Conservation (phyloP, 2,113 vertebrate genomes). For the Rhinogobius similis region DNA sequence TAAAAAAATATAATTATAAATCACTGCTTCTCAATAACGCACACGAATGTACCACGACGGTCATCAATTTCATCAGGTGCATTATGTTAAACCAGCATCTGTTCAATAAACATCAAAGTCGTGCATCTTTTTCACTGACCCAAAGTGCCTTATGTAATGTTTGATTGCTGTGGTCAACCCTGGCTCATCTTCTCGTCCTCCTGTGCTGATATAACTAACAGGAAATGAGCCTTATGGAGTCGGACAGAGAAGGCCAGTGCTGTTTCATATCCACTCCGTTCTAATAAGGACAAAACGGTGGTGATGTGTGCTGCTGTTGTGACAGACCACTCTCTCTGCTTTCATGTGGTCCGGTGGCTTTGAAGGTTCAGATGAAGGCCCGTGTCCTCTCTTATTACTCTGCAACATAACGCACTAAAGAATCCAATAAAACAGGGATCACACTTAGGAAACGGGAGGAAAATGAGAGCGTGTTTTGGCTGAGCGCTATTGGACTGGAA, state of each 20-base stretch:
- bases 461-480: slow-evolving; percentile 44
- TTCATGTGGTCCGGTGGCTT: slow-evolving; percentile 59
- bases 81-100: too few relatives aligned
- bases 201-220: slow-evolving; percentile 52
- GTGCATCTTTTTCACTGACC: slow-evolving; percentile 25
- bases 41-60: too few relatives aligned
- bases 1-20: too few relatives aligned
- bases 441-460: slow-evolving; percentile 33
- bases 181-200: slow-evolving; percentile 49
- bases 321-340: slow-evolving; percentile 30
- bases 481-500: not conserved
- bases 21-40: too few relatives aligned
- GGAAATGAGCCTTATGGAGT: slow-evolving; percentile 63
- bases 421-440: slow-evolving; percentile 57
- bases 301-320: slow-evolving; percentile 40
- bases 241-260: slow-evolving; percentile 38
- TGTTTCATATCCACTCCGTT: slow-evolving; percentile 50
- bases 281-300: slow-evolving; percentile 39
- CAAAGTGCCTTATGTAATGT: slow-evolving; percentile 57
- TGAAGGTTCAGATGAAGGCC: slow-evolving; percentile 52
- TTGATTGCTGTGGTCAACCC: slow-evolving; percentile 42
- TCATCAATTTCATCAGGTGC: too few relatives aligned
- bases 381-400: slow-evolving; percentile 60
- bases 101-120: not conserved
- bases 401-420: slow-evolving; percentile 48